phyloP scores from a whole-genome alignment of 2,113 vertebrate genomes.

The Synchiropus splendidus region DNA sequence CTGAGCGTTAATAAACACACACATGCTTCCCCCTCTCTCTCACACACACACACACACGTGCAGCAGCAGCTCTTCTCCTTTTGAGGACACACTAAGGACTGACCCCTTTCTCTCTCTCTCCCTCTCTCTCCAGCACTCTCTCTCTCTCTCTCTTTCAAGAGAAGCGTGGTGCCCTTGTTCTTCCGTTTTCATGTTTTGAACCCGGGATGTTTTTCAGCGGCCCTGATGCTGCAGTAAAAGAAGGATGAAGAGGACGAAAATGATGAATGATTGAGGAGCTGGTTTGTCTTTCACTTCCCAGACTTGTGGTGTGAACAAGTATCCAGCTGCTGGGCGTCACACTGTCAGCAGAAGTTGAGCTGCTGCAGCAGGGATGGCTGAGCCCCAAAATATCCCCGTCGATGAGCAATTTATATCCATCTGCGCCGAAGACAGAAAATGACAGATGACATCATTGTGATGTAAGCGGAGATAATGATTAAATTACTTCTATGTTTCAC shows the following conservation, averaged over 20 bases:
- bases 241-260: too few species aligned
- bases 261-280: too few species aligned
- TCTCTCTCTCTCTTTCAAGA: constrained; percentile 1
- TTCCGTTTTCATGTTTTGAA: too few species aligned
- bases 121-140: constrained; percentile 10
- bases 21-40: background rate
- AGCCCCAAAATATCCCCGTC: constrained; percentile 8
- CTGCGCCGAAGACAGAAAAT: too few species aligned
- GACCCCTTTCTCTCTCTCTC: constrained; percentile 20
- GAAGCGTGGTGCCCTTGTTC: constrained; percentile 1
- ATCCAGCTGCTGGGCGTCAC: constrained; percentile 8
- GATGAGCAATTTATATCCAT: too few species aligned
- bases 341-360: constrained; percentile 30
- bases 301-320: constrained; percentile 8
- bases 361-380: background rate
- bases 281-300: background rate
- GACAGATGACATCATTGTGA: too few species aligned
- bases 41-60: constrained; percentile 6
- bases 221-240: too few species aligned
- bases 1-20: constrained; percentile 11
- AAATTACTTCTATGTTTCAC: too few species aligned
- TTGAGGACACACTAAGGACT: constrained; percentile 39
- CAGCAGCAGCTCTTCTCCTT: constrained; percentile 28
- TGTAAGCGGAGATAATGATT: too few species aligned
- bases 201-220: too few species aligned